Base-by-base conservation (phyloP, 2,888 invertebrate species). In the Lepidocyrtoides sp. region DNA sequence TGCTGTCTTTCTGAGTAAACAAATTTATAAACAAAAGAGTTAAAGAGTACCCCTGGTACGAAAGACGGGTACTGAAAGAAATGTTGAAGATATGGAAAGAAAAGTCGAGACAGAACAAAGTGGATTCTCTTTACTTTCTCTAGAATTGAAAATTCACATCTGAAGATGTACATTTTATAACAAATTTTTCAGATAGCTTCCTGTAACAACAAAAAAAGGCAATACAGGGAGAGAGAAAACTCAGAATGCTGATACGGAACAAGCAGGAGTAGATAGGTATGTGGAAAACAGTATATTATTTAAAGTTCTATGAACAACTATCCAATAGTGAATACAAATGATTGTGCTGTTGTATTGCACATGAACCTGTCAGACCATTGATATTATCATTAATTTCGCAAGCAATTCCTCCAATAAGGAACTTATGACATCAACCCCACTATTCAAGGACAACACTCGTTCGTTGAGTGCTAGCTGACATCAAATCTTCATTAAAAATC, bases 111-210 rank as follows among this genome's bases (percentile, higher is more conserved):
- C n/a, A 36, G 20, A 69, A 36, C 26, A 10, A 48, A 54, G 51
- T 54, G 48, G 77, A 77, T 77, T 77, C 77, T 29, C 44, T 41
- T 75, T n/a, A n/a, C 48, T 75, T 75, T 72, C 26, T 48, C 32
- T 1, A 14, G 48, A 75, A 75, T 75, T 20, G 75, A 75, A 75
- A n/a, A n/a, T 48, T 75, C 75, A 75, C n/a, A 12, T 20, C 75
- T 75, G 75, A 41, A 44, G 17, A 66, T 3, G 5, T n/a, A 8
- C 0, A 66, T 5, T 32, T 66, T 66, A 66, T 32, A 66, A 32
- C 66, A 32, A 14, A 66, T 66, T 66, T 66, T 66, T 66, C 66
- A 66, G 32, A 66, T 66, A 66, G 66, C 66, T 66, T 66, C 66
- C 32, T 10, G 12, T 66, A 66, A 66, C 66, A 66, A 66, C 66